Conservation (phyloP, 2,888 invertebrate genomes). For the Octonoba sinensis region DNA sequence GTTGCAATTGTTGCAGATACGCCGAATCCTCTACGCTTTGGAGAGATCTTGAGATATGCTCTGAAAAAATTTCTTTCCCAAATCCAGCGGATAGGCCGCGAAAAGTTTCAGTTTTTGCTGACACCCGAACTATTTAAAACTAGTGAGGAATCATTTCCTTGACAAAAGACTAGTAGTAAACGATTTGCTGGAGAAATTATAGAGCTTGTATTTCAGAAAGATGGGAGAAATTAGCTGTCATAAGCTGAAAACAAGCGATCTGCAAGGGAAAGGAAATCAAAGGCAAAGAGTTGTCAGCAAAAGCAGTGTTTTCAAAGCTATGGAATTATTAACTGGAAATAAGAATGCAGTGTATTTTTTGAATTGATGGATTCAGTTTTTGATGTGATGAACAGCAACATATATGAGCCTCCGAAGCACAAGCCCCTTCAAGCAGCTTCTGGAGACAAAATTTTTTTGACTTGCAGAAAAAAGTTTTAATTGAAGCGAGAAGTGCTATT, state of each 20-base stretch:
- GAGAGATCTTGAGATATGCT: background rate
- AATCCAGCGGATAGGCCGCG: background rate
- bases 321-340: background rate
- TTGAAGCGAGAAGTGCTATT: background rate
- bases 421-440: conserved; percentile 8
- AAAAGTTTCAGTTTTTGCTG: conserved; percentile 4
- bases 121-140: background rate
- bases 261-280: background rate
- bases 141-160: conserved; percentile 2
- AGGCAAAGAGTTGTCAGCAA: conserved; percentile 10
- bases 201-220: background rate
- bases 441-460: background rate
- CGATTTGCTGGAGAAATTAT: background rate
- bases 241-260: background rate
- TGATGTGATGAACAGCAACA: conserved; percentile 10
- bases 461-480: background rate
- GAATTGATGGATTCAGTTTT: background rate
- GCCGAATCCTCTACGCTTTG: background rate
- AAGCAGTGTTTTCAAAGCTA: conserved; percentile 5
- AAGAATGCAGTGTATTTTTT: background rate
- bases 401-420: background rate
- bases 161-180: background rate
- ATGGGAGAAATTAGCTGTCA: conserved; percentile 8
- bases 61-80: background rate
- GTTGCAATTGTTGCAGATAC: conserved; percentile 3